phyloP scores from a whole-genome alignment of 2,888 invertebrate species.

The Patella pellucida region DNA sequence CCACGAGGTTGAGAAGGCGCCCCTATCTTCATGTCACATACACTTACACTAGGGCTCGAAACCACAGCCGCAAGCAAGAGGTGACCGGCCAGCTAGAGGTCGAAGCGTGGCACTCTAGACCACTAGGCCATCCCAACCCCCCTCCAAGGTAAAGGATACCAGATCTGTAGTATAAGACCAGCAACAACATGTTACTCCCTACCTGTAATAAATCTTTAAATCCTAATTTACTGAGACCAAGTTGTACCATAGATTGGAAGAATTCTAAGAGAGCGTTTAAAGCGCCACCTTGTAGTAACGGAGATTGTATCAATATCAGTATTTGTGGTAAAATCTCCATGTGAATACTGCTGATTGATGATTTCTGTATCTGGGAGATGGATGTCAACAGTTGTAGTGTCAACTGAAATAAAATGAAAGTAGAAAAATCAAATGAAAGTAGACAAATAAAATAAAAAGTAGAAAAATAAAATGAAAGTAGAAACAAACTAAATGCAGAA shows the following conservation, averaged over 20 bases:
- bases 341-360: conserved; percentile 60
- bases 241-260: conserved; percentile 90
- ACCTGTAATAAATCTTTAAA: conserved; percentile 83
- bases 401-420: conserved; percentile 52
- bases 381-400: conserved; percentile 69
- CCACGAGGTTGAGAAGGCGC: too few species aligned
- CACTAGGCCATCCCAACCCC: too few species aligned
- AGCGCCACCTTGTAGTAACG: conserved; percentile 93
- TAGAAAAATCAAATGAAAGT: neutral
- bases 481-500: too few species aligned
- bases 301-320: conserved; percentile 88
- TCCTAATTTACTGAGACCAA: conserved; percentile 78
- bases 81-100: too few species aligned
- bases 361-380: conserved; percentile 62
- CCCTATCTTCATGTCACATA: too few species aligned
- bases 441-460: too few species aligned
- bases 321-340: conserved; percentile 75
- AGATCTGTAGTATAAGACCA: too few species aligned
- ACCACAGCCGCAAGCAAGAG: too few species aligned
- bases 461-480: neutral
- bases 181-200: neutral
- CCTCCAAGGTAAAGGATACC: too few species aligned
- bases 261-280: conserved; percentile 91
- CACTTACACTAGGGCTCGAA: too few species aligned
- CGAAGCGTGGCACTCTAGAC: too few species aligned